Evolutionary conservation across 1,140 invertebrate species (phyloP), one percentile per base, ranked within the genome.

Genomic region (Ceratosolen solmsi): DNA sequence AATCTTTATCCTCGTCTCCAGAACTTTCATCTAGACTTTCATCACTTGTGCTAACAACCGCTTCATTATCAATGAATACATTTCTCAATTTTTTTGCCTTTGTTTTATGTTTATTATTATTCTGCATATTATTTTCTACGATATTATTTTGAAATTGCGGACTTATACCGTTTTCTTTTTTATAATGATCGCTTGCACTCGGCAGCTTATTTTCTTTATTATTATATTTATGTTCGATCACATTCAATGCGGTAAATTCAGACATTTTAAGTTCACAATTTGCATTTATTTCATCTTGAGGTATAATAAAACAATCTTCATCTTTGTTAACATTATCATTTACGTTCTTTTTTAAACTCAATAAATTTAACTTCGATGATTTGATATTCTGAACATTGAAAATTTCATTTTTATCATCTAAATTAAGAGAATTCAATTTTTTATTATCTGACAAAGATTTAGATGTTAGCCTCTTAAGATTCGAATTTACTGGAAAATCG

Each of bases 21-120:
- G 86, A 86, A 76, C 73, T 84, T 13, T 85, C 88, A 9, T 87
- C 86, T 0, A 87, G 84, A 17, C 81, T 85, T 49, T 84, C 58
- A 51, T 85, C 46, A 22, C 84, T 84, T 73, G 91, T 89, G 2
- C 89, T 89, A 2, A 93, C 93, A 54, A 93, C 87, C 27, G 93
- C 94, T 87, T 94, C 93, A 78, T 93, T 86, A 27, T 93, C 89
- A 72, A 95, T 88, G 71, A 94, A 94, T 7, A 80, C 60, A n/a
- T 81, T 87, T 58, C 13, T 86, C 38, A 75, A 76, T 5, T n/a
- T 56, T 22, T 46, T 82, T 8, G 17, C 85, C 13, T 30, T 70
- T 1, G 33, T 46, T 25, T 71, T 82, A 22, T 80, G 74, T 13
- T 80, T 83, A 56, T 79, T 75, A n/a, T 30, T 27, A 27, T 27